Conservation (phyloP, 2,888 invertebrate genomes). For the Ypsolopha scabrella region DNA sequence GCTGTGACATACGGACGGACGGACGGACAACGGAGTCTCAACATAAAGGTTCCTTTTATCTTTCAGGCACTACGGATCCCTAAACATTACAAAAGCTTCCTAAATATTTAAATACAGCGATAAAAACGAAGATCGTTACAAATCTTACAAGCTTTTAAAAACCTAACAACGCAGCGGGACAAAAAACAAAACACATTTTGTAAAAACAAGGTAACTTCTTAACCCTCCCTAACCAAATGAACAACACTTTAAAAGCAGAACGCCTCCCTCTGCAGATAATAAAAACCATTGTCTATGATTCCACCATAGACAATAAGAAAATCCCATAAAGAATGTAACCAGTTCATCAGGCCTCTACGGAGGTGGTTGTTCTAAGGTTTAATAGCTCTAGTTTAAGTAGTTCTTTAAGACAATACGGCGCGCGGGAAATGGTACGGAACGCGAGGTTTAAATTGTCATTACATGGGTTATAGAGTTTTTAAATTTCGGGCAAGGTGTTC, state of each 20-base stretch:
- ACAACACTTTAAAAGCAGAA: constrained; percentile 34
- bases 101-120: too few species aligned
- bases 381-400: constrained; percentile 24
- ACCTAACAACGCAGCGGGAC: too few species aligned
- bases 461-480: constrained; percentile 57
- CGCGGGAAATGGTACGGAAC: constrained; percentile 52
- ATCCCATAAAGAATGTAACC: constrained; percentile 37
- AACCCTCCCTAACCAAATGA: too few species aligned
- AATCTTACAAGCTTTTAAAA: too few species aligned
- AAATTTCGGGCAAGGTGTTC: constrained; percentile 41
- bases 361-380: neutral
- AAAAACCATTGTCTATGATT: constrained; percentile 58
- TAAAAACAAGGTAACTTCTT: too few species aligned
- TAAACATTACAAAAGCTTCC: too few species aligned
- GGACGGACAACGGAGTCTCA: too few species aligned
- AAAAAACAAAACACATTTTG: too few species aligned
- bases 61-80: too few species aligned
- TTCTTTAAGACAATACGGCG: constrained; percentile 35
- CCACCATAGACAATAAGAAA: constrained; percentile 58
- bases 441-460: constrained; percentile 60
- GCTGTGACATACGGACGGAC: too few species aligned
- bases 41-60: too few species aligned
- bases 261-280: constrained; percentile 54
- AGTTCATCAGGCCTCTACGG: constrained; percentile 11
- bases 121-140: too few species aligned